Percentiles rank a stretch among this genome's conserved stretches.
These are phyloP conservation scores for Paraescarpia echinospica DNA, from an alignment of 1,140 invertebrate species.

Conservation along the genomic window DNA sequence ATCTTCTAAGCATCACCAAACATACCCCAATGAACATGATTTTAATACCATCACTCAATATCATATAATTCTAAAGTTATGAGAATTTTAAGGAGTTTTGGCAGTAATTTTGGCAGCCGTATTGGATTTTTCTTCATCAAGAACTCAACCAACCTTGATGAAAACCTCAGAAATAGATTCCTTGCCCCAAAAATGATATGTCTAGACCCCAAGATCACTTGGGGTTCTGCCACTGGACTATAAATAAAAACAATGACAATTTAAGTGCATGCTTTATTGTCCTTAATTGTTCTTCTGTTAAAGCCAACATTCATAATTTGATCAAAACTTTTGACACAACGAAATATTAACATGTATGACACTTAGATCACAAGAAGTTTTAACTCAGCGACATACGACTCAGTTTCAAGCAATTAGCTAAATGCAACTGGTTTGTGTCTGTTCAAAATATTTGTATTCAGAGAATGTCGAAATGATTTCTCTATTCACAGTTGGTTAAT, in stretches of 20 bases:
- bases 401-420: neutral
- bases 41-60: too few relatives aligned
- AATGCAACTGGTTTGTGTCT: neutral
- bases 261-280: neutral
- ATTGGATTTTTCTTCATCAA: too few relatives aligned
- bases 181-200: too few relatives aligned
- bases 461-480: neutral
- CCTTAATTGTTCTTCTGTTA: neutral
- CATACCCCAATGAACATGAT: too few relatives aligned
- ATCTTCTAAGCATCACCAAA: too few relatives aligned
- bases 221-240: too few relatives aligned
- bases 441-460: neutral
- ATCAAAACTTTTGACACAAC: neutral
- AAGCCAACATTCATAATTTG: neutral
- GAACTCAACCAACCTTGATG: too few relatives aligned
- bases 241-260: neutral
- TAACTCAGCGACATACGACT: neutral
- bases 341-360: neutral
- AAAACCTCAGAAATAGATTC: too few relatives aligned
- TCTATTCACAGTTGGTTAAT: neutral
- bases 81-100: too few relatives aligned
- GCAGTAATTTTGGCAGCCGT: too few relatives aligned
- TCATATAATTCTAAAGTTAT: too few relatives aligned
- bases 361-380: neutral
- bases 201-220: neutral